These are phyloP conservation scores for Athene cunicularia DNA, from an alignment of 2,113 vertebrate genomes.

Conservation along the genomic window DNA sequence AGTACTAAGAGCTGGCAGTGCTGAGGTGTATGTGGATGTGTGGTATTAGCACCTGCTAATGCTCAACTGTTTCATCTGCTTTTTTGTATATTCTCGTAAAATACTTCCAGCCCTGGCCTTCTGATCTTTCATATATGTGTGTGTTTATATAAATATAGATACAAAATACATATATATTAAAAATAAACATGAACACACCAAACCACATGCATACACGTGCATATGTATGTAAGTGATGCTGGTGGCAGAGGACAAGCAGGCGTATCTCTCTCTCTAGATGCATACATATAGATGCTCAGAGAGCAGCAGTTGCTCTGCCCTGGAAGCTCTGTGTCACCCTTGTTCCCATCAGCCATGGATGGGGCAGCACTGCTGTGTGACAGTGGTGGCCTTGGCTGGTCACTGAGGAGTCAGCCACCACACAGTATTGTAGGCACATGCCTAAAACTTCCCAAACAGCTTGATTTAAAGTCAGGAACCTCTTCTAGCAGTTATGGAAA, in stretches of 20 bases:
- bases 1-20: background rate
- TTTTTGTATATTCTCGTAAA: background rate
- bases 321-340: background rate
- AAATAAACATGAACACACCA: background rate
- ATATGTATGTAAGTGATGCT: background rate
- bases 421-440: background rate
- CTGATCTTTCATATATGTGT: background rate
- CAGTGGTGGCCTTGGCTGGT: background rate
- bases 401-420: background rate
- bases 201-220: background rate
- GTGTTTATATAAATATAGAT: background rate
- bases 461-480: background rate
- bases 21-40: background rate
- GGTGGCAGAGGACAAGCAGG: background rate
- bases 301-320: background rate
- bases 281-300: rapidly evolving
- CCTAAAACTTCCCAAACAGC: background rate
- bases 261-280: background rate
- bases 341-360: background rate
- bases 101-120: background rate
- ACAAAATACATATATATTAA: background rate
- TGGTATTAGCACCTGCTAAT: background rate
- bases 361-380: background rate
- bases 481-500: background rate
- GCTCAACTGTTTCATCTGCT: background rate